Conservation (phyloP, 1,140 invertebrate genomes). For the Drosophila lowei region DNA sequence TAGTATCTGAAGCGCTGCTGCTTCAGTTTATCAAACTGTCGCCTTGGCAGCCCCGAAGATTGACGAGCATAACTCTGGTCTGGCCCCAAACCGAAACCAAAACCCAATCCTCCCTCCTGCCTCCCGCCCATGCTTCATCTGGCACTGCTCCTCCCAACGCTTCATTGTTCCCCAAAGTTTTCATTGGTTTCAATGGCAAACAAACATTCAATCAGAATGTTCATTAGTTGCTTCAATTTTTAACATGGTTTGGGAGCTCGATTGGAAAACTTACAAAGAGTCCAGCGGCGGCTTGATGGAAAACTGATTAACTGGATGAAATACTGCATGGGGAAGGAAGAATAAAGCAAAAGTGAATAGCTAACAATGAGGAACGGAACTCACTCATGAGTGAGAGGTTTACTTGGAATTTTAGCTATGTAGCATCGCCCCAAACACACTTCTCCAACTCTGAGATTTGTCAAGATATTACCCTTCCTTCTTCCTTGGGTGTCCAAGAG, state of each 20-base stretch:
- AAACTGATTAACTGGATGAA: conserved; percentile 45
- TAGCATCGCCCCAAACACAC: no score
- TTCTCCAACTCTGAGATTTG: no score
- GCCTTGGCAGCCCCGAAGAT: conserved; percentile 61
- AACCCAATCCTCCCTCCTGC: no score
- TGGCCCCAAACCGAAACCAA: neutral
- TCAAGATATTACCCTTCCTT: no score
- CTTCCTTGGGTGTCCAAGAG: no score
- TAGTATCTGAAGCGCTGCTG: conserved; percentile 67
- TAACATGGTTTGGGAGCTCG: conserved; percentile 19
- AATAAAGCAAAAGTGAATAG: neutral
- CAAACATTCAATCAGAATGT: conserved; percentile 34
- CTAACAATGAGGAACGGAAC: no score
- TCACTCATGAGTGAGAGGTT: no score
- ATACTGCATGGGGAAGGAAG: conserved; percentile 6
- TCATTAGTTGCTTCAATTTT: conserved; percentile 38
- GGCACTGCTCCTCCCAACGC: neutral
- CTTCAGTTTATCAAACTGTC: conserved; percentile 78
- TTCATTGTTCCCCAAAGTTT: conserved; percentile 4
- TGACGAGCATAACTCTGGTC: conserved; percentile 64
- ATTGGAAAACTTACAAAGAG: conserved; percentile 7
- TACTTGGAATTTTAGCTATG: no score
- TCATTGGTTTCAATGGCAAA: conserved; percentile 27
- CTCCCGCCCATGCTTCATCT: no score
- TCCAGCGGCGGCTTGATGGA: conserved; percentile 6